Conservation (phyloP, 1,140 invertebrate genomes). For the Helicoverpa zea region DNA sequence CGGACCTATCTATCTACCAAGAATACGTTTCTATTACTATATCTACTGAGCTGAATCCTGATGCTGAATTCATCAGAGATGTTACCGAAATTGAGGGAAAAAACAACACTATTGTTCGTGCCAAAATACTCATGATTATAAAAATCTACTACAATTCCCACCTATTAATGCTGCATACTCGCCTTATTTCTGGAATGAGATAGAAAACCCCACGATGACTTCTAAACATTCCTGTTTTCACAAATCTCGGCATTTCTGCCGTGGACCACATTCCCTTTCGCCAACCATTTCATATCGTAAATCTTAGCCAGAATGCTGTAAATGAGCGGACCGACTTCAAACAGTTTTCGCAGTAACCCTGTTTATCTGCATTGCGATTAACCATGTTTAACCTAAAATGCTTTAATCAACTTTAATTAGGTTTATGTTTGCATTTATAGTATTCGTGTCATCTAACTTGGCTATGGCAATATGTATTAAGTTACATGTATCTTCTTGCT, state of each 20-base stretch:
- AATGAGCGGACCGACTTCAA: constrained; percentile 20
- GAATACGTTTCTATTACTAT: neutral
- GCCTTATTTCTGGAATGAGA: no score
- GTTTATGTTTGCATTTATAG: neutral
- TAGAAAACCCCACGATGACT: neutral
- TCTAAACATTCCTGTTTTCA: neutral
- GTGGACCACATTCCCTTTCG: constrained; percentile 27
- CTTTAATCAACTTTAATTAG: constrained; percentile 26
- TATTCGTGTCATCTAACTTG: neutral
- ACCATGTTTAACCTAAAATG: constrained; percentile 38
- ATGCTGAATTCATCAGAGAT: neutral
- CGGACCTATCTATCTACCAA: neutral
- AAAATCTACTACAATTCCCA: no score
- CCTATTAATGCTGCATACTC: no score
- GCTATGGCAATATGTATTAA: constrained; percentile 1
- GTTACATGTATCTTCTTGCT: neutral
- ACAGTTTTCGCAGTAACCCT: constrained; percentile 28
- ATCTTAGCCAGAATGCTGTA: constrained; percentile 36
- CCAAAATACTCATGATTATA: neutral
- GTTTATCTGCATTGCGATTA: constrained; percentile 35
- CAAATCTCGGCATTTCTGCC: neutral
- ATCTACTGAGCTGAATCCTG: neutral
- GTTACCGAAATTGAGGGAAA: no score
- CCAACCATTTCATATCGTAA: constrained; percentile 39
- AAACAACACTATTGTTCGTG: neutral